These are phyloP conservation scores for Sinelater perroti DNA, from an alignment of 2,888 invertebrate species.

Conservation along the genomic window DNA sequence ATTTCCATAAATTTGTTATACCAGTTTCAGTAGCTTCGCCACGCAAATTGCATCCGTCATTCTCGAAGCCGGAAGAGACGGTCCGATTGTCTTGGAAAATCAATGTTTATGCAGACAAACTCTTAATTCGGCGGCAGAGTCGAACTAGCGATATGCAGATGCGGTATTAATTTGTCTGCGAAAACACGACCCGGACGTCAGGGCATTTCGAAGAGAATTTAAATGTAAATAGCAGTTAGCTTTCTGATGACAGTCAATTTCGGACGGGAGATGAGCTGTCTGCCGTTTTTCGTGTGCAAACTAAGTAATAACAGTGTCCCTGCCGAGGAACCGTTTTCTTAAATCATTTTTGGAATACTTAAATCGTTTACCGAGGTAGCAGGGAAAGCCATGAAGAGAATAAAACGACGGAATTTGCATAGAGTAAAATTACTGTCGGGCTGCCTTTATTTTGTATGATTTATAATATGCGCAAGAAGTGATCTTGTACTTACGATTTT, in stretches of 20 bases:
- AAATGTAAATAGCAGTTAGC: conserved; percentile 13
- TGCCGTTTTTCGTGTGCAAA: background rate
- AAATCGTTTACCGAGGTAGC: conserved; percentile 1
- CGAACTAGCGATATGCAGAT: conserved; percentile 2
- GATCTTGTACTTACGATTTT: background rate
- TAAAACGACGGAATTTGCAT: no score
- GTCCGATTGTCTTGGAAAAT: no score
- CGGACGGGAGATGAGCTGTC: conserved; percentile 5
- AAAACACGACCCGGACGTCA: background rate
- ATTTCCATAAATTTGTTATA: no score
- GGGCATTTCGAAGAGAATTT: conserved; percentile 5
- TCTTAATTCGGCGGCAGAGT: background rate
- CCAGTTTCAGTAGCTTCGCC: no score
- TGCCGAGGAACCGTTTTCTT: conserved; percentile 6
- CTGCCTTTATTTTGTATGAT: background rate
- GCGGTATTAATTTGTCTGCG: background rate
- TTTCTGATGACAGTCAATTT: conserved; percentile 15
- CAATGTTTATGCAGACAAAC: no score
- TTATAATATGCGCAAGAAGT: background rate
- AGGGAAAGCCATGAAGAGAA: background rate
- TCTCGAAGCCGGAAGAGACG: no score
- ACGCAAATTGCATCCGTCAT: no score
- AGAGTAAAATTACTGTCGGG: no score
- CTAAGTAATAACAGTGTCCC: conserved; percentile 10
- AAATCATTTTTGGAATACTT: conserved; percentile 4